These are phyloP conservation scores for Heterodera filipjevi DNA, from an alignment of 2,888 invertebrate species.

Conservation along the genomic window DNA sequence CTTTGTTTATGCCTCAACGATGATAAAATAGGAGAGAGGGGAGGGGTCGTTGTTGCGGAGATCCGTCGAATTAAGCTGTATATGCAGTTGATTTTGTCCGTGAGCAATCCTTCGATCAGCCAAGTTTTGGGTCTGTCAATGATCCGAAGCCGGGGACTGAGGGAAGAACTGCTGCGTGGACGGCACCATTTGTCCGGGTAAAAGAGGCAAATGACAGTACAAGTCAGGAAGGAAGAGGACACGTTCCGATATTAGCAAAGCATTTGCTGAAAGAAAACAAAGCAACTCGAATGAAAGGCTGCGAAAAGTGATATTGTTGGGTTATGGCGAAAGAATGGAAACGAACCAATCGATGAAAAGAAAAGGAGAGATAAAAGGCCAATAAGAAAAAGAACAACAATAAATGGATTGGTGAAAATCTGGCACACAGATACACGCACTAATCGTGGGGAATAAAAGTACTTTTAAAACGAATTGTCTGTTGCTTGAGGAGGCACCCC, in stretches of 20 bases:
- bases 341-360: not conserved
- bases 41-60: not conserved
- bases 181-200: not conserved
- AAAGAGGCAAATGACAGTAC: not conserved
- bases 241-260: not conserved
- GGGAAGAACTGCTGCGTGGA: constrained; percentile 7
- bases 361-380: not conserved
- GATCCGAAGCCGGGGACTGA: constrained; percentile 12
- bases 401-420: too few species aligned
- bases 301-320: not conserved
- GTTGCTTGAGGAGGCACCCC: not conserved
- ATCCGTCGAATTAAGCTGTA: not conserved
- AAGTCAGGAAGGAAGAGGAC: not conserved
- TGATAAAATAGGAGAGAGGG: not conserved
- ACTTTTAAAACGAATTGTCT: not conserved
- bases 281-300: not conserved
- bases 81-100: not conserved
- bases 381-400: not conserved
- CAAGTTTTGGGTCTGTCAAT: constrained; percentile 6
- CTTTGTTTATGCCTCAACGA: not conserved
- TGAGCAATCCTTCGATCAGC: constrained; percentile 7
- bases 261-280: not conserved
- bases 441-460: not conserved
- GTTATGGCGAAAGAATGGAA: not conserved
- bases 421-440: too few species aligned